A percentile compares a stretch with the other conserved stretches of the same genome.
These are phyloP conservation scores for Microtus ochrogaster DNA, from an alignment of 2,113 vertebrate species.

Conservation along the genomic window DNA sequence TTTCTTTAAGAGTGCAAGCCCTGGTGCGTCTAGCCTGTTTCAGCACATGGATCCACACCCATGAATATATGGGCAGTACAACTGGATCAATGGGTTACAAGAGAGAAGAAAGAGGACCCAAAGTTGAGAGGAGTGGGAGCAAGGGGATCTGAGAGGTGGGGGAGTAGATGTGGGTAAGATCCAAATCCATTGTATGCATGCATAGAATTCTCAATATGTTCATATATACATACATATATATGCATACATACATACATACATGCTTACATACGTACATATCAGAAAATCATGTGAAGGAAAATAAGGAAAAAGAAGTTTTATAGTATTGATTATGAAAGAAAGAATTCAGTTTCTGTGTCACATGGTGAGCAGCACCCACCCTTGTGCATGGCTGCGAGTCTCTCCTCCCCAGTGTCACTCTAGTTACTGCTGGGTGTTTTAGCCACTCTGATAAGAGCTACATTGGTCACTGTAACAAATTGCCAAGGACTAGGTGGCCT, in stretches of 20 bases:
- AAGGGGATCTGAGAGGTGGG: not conserved
- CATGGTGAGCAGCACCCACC: not conserved
- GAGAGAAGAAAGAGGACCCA: not conserved
- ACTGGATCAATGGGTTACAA: not conserved
- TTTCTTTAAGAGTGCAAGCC: not conserved
- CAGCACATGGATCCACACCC: not conserved
- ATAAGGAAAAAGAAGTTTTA: not conserved
- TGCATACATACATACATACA: no score
- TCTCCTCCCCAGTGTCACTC: not conserved
- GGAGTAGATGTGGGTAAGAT: not conserved
- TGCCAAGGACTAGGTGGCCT: not conserved
- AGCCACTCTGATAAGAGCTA: not conserved
- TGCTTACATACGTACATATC: not conserved
- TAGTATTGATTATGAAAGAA: not conserved
- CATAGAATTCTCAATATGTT: not conserved
- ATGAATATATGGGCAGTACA: not conserved
- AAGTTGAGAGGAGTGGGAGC: not conserved
- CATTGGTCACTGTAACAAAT: not conserved
- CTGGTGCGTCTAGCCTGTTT: not conserved
- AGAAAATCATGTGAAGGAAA: not conserved
- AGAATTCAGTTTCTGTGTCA: not conserved
- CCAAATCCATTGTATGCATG: not conserved
- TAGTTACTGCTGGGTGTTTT: not conserved
- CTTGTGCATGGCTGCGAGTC: not conserved
- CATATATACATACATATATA: not conserved